Conservation (phyloP, 2,888 invertebrate genomes). For the Diabrotica balteata region DNA sequence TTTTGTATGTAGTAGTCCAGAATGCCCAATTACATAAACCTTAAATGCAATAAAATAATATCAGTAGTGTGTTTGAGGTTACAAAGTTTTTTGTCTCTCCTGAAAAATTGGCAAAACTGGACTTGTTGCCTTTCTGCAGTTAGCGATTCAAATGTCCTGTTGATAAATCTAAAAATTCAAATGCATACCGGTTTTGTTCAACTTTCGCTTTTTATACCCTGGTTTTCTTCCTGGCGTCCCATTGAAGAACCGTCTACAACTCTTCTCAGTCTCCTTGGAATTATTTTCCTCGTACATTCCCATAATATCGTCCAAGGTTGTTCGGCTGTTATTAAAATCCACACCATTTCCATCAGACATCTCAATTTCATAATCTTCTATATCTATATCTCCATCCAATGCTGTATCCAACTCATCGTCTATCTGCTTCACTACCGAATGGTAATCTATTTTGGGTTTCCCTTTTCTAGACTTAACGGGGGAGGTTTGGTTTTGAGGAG, state of each 20-base stretch:
- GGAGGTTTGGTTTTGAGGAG: slow-evolving; percentile 49
- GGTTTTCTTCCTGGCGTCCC: slow-evolving; percentile 52
- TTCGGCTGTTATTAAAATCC: slow-evolving; percentile 47
- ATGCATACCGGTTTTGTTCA: slow-evolving; percentile 72
- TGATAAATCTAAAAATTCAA: neutral
- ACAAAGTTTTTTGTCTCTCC: too few relatives aligned
- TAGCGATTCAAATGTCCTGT: too few relatives aligned
- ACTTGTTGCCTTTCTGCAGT: too few relatives aligned
- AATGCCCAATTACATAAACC: too few relatives aligned
- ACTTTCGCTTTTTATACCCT: slow-evolving; percentile 67
- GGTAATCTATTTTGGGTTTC: slow-evolving; percentile 50
- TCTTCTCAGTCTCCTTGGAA: slow-evolving; percentile 52
- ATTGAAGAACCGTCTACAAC: slow-evolving; percentile 40
- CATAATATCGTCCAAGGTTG: slow-evolving; percentile 53
- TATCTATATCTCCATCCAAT: slow-evolving; percentile 37
- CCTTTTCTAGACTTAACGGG: slow-evolving; percentile 47
- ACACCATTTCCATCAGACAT: slow-evolving; percentile 55
- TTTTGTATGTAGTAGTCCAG: too few relatives aligned
- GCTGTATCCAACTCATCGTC: slow-evolving; percentile 58
- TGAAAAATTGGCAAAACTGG: too few relatives aligned
- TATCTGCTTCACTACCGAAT: slow-evolving; percentile 58
- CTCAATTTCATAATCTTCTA: slow-evolving; percentile 39
- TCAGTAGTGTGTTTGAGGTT: too few relatives aligned
- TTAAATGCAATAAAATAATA: too few relatives aligned
- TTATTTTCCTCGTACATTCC: slow-evolving; percentile 59